Evolutionary conservation across 2,797 vertebrate genomes (phyloP), one percentile per base, ranked within the genome.

Genomic region (Octomys mimax): DNA sequence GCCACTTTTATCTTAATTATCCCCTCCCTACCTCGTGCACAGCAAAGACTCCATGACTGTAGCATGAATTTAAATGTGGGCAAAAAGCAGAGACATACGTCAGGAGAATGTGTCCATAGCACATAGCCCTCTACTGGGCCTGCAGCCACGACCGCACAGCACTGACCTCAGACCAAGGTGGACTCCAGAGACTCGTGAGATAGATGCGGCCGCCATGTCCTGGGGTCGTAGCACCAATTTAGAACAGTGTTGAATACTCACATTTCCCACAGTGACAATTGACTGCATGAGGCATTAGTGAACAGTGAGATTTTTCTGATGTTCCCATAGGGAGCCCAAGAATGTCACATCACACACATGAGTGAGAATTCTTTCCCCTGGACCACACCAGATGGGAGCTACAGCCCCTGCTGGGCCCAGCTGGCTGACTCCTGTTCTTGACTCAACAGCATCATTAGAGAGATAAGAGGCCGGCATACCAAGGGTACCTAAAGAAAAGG

Each of bases 331-430:
- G 42, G 24, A 61, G 3, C 36, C 39, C 18, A 54, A n/a, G 64
- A 13, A 3, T 1, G 2, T 33, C 13, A 13, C 8, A 3, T 1
- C 9, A 0, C 78, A 59, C 57, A 42, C 18, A 2, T 0, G 31
- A 8, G 64, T 13, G 24, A 73, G 39, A 8, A 18, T 6, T 18
- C n/a, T 42, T 4, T 21, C 21, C 21, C 31, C 13, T 75, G 7
- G 1, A 5, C 13, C 57, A 13, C 0, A 5, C 5, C 9, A 6
- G 54, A 6, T 3, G 3, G 21, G 9, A 62, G 19, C 9, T 49
- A 81, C 31, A 0, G 4, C 49, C 19, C 46, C 21, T 0, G 0
- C 22, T 1, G 33, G 31, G 13, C 28, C n/a, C 2, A 5, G 10
- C n/a, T 1, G 6, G 31, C 0, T 4, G 1, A 31, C 12, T 42